Percentiles rank a stretch among this genome's conserved stretches.
Evolutionary conservation across 2,888 invertebrate species (phyloP).

Genomic region (Luperina testacea): DNA sequence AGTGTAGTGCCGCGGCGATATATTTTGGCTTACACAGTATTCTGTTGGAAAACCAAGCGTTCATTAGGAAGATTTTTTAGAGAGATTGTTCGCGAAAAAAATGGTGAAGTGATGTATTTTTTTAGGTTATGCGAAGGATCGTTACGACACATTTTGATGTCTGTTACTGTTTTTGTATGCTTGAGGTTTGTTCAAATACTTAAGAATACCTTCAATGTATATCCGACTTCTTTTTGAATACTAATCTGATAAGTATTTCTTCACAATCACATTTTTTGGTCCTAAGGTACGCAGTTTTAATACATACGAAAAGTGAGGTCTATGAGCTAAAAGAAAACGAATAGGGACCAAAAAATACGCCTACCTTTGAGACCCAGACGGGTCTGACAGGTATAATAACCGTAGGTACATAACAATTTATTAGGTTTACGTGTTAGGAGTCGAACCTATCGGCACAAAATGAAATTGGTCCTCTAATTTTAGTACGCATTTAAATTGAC

Average conservation of each 20-base stretch:
- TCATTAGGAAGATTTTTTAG: constrained; percentile 60
- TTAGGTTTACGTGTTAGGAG: constrained; percentile 25
- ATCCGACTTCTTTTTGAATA: background rate
- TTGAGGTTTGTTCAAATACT: constrained; percentile 11
- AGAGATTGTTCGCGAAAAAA: constrained; percentile 50
- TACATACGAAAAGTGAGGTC: constrained; percentile 1
- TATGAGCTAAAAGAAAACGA: constrained; percentile 1
- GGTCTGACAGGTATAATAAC: constrained; percentile 11
- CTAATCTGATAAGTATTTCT: background rate
- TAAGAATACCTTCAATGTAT: background rate
- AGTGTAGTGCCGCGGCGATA: constrained; percentile 60
- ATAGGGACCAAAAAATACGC: background rate
- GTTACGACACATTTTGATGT: constrained; percentile 23
- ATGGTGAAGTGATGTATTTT: constrained; percentile 45
- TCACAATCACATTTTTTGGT: background rate
- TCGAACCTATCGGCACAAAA: constrained; percentile 33
- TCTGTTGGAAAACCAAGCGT: constrained; percentile 58
- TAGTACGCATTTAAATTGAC: constrained; percentile 44
- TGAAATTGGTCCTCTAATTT: constrained; percentile 33
- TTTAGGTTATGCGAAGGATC: constrained; percentile 26
- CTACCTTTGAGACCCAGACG: background rate
- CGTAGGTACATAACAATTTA: constrained; percentile 12
- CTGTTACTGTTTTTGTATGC: constrained; percentile 36
- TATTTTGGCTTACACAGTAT: constrained; percentile 63
- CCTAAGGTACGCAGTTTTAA: background rate